Evolutionary conservation across 1,140 invertebrate species (phyloP).

Genomic region (Micrasema minimum): DNA sequence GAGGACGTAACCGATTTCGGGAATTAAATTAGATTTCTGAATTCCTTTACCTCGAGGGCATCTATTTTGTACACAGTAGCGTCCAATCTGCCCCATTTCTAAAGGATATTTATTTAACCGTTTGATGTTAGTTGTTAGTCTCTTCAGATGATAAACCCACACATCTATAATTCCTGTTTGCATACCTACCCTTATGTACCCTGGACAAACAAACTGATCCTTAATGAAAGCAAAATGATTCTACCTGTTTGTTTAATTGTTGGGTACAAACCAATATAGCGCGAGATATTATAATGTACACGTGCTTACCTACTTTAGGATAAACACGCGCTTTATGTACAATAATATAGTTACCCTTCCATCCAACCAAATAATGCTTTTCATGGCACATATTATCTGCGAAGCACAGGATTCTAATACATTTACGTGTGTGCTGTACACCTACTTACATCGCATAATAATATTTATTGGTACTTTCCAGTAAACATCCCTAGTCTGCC

Average conservation of each 20-base stretch:
- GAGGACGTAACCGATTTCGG: slow-evolving; percentile 19
- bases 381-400: too few species aligned
- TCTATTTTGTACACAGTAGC: neutral
- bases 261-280: slow-evolving; percentile 14
- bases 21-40: slow-evolving; percentile 22
- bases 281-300: neutral
- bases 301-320: too few species aligned
- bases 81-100: slow-evolving; percentile 19
- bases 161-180: slow-evolving; percentile 20
- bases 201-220: slow-evolving; percentile 24
- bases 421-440: too few species aligned
- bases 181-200: slow-evolving; percentile 17
- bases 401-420: too few species aligned
- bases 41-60: slow-evolving; percentile 6
- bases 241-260: slow-evolving; percentile 25
- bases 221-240: slow-evolving; percentile 9
- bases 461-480: too few species aligned
- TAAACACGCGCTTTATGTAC: too few species aligned
- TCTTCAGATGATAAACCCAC: slow-evolving; percentile 5
- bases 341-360: too few species aligned
- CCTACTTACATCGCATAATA: too few species aligned
- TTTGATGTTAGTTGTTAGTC: slow-evolving; percentile 19
- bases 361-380: too few species aligned
- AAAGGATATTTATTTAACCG: slow-evolving; percentile 11
- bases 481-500: too few species aligned